A percentile compares a stretch with the other conserved stretches of the same genome.
Conservation (phyloP, 2,797 vertebrate genomes). For the Syndactyla subalaris region DNA sequence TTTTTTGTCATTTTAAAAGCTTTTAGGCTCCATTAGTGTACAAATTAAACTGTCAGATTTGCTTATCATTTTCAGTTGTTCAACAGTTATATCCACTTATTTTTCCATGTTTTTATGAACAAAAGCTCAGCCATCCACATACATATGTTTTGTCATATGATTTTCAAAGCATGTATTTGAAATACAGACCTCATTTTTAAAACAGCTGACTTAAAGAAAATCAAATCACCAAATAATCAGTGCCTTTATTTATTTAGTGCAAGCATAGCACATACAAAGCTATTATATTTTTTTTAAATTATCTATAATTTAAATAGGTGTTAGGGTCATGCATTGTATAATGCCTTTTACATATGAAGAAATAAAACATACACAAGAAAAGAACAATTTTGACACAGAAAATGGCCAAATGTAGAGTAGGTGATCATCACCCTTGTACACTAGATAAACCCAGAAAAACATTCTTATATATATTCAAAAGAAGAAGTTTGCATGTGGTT, state of each 20-base stretch:
- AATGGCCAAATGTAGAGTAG: neutral
- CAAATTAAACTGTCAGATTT: constrained; percentile 50
- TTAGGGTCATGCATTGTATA: neutral
- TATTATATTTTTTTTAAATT: neutral
- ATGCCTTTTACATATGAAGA: neutral
- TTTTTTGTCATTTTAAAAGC: constrained; percentile 64
- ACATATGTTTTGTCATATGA: neutral
- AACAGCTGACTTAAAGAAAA: neutral
- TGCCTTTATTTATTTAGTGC: neutral
- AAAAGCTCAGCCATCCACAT: neutral
- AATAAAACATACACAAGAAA: neutral
- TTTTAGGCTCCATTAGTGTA: constrained; percentile 71
- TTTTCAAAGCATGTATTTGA: neutral
- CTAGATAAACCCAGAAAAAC: neutral
- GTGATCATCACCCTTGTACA: neutral
- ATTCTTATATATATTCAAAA: neutral
- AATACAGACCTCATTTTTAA: neutral
- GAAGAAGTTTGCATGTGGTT: neutral
- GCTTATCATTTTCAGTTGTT: constrained; percentile 62
- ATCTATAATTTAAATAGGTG: neutral
- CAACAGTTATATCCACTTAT: constrained; percentile 40
- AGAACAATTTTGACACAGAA: neutral
- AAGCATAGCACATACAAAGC: neutral
- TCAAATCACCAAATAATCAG: neutral
- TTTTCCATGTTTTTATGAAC: neutral